phyloP scores from a whole-genome alignment of 92 coral and sea anemone genomes.

The Anthopleura xanthogrammica region DNA sequence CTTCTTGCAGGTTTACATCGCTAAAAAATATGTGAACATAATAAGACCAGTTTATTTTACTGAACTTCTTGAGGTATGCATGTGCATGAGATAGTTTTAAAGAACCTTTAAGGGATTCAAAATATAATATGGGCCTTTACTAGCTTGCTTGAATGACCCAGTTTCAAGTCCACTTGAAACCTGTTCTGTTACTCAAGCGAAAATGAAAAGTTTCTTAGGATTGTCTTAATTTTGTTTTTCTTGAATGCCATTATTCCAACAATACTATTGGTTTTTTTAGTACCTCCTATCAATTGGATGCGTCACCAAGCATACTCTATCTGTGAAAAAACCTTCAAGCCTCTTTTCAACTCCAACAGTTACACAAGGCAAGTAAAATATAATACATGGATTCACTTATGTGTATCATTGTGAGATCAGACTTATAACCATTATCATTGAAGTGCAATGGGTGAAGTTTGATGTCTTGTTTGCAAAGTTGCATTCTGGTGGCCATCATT shows the following conservation, averaged over 20 bases:
- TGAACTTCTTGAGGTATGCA: conserved; percentile 7
- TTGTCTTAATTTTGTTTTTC: not conserved
- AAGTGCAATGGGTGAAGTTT: too few relatives aligned
- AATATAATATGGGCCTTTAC: too few relatives aligned
- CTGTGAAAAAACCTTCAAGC: conserved; percentile 8
- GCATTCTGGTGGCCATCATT: too few relatives aligned
- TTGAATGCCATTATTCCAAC: not conserved
- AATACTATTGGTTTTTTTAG: not conserved
- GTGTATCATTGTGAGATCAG: too few relatives aligned
- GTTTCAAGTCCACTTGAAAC: not conserved
- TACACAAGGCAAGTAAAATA: not conserved
- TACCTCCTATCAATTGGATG: conserved; percentile 15
- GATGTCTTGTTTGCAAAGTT: too few relatives aligned
- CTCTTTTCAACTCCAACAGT: conserved; percentile 17
- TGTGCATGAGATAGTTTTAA: too few relatives aligned
- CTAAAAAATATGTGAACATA: not conserved
- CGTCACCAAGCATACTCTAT: conserved; percentile 14
- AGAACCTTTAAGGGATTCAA: too few relatives aligned
- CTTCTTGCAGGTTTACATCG: not conserved
- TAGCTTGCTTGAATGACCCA: too few relatives aligned
- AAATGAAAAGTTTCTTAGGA: not conserved
- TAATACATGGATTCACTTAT: not conserved
- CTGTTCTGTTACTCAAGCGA: not conserved
- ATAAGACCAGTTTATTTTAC: conserved; percentile 2
- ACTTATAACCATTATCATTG: too few relatives aligned